Base-by-base conservation (phyloP, 2,113 vertebrate genomes). In the Ariopsis seemanni region DNA sequence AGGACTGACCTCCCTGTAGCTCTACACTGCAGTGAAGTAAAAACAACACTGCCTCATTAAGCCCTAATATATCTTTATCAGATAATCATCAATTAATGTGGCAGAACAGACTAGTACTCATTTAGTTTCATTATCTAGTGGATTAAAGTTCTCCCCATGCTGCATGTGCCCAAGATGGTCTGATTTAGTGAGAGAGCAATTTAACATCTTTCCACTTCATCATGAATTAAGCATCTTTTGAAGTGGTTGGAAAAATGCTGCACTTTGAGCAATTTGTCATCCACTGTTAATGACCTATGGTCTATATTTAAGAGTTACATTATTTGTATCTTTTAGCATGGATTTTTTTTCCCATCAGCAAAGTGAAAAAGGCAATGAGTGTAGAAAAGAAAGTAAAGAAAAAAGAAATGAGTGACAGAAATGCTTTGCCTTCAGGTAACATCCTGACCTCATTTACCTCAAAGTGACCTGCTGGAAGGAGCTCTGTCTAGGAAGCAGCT, bases 1-100 rank as follows among this genome's bases (percentile, higher is more conserved):
- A 79, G 48, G 18, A 63, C 74, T 79, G 62, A 42, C 74, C 62
- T 22, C 50, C 63, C 81, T 77, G 81, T 48, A 80, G 85, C 72
- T 83, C 25, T 65, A 12, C 30, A 42, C 18, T 25, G 15, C 60
- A 84, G 79, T 75, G 60, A 67, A 77, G 62, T 93, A 91, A 89
- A 93, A 93, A 94, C 93, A 94, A 93, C 89, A 86, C 83, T 67
- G 87, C 50, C 75, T 86, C 89, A 89, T 91, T 93, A 93, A 92
- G 90, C 92, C 87, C 91, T 80, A 89, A 90, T 90, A 89, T 85
- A 89, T 90, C 92, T 88, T 93, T 92, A 93, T 95, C 94, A 95
- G 94, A 92, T 93, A 93, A 94, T 94, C 94, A 92, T 93, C 92
- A 93, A 94, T 94, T 93, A 94, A 91, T 93, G 85, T 88, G 88